Base-by-base conservation (phyloP, 2,797 vertebrate species). In the Manis pentadactyla region DNA sequence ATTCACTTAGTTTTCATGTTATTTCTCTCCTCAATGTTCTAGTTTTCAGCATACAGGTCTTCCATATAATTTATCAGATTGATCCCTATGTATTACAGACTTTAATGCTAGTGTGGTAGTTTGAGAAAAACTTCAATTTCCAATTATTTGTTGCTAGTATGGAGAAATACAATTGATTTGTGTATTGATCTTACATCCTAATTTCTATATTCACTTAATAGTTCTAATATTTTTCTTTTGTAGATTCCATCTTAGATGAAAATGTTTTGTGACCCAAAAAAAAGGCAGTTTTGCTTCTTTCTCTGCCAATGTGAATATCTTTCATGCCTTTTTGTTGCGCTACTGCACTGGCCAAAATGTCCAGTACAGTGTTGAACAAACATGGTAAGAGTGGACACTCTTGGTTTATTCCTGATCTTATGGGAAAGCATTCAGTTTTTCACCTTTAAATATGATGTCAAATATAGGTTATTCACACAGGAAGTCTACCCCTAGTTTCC, bases 111-210 rank as follows among this genome's bases (percentile, higher is more conserved):
- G 1, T 69, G 23, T 34, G 13, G 61, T 53, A 49, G 37, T 79
- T 85, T 66, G 74, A 88, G 64, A 90, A 73, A 93, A 90, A 66
- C 8, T 85, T 89, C 21, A 85, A 23, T 86, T 79, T 93, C n/a
- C 69, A 86, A 64, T 66, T 79, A 4, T 71, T 69, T 75, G 29
- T 2, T 55, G 14, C 19, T 89, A 9, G 11, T 49, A 34, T 59
- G 19, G 31, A 88, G 39, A 83, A 88, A 89, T 55, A 85, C 37
- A 84, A 69, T 5, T 78, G 53, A 63, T 37, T 93, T 89, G 10
- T 55, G 64, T 27, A 78, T 61, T 49, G 39, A 53, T 21, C 51
- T 53, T 53, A 5, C 15, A 84, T 78, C 23, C 55, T 55, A 25
- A 85, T 63, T 88, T 85, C 46, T 71, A 42, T 81, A 87, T 14